Percentiles rank a stretch among this genome's conserved stretches.
These are phyloP conservation scores for Phrynosoma blainvillii DNA, from an alignment of 2,113 vertebrate species.

Conservation along the genomic window DNA sequence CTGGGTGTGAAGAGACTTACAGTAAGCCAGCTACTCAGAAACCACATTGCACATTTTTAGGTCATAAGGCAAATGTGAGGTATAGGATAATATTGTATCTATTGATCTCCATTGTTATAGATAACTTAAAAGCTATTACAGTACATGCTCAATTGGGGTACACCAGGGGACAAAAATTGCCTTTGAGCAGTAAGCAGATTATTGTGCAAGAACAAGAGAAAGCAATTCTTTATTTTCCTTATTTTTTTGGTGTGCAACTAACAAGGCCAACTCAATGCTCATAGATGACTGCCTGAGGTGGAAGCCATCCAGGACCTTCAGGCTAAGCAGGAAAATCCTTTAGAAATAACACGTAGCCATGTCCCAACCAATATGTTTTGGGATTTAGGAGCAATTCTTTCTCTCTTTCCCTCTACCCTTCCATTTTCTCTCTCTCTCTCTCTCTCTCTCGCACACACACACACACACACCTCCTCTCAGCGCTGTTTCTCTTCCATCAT, in stretches of 20 bases:
- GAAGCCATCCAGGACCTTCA: not conserved
- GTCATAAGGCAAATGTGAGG: constrained; percentile 60
- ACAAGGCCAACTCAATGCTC: not conserved
- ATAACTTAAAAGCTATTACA: constrained; percentile 56
- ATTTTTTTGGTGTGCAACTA: not conserved
- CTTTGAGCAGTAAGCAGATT: constrained; percentile 17
- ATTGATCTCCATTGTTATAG: constrained; percentile 57
- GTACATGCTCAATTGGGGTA: constrained; percentile 44
- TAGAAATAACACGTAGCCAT: not conserved
- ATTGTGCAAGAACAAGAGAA: constrained; percentile 37
- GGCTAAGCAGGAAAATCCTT: not conserved
- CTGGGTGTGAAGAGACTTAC: constrained; percentile 59
- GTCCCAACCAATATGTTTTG: not conserved
- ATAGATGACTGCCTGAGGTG: not conserved
- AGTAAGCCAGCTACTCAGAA: constrained; percentile 69
- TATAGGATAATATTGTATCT: constrained; percentile 57
- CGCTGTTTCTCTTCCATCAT: not conserved
- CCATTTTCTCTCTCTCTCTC: not conserved
- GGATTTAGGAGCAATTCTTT: not conserved
- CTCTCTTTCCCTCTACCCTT: too few relatives aligned
- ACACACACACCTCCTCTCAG: not conserved
- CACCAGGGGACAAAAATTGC: constrained; percentile 57
- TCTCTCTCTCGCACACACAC: not conserved
- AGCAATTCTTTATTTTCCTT: constrained; percentile 38
- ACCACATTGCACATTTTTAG: constrained; percentile 68